A percentile compares a stretch with the other conserved stretches of the same genome.
These are phyloP conservation scores for Euproctis similis DNA, from an alignment of 2,888 invertebrate species.

Conservation along the genomic window DNA sequence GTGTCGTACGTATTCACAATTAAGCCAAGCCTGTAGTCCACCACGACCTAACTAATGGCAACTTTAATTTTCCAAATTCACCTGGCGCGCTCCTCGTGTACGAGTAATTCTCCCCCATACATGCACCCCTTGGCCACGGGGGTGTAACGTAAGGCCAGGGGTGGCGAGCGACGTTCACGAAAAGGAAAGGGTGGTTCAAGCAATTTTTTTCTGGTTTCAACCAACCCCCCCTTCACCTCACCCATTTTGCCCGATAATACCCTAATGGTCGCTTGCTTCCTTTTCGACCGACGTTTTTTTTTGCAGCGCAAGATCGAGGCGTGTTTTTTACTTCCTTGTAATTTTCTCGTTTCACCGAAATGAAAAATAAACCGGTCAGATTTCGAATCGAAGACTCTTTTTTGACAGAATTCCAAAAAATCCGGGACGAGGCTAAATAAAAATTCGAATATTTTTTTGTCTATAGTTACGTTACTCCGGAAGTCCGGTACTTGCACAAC, in stretches of 20 bases:
- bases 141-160: constrained; percentile 58
- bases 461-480: too few species aligned
- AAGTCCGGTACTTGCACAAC: too few species aligned
- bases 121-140: constrained; percentile 47
- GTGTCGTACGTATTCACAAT: constrained; percentile 21
- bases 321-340: constrained; percentile 65
- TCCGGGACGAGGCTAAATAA: too few species aligned
- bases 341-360: constrained; percentile 65
- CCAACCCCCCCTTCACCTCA: constrained; percentile 64
- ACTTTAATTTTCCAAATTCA: constrained; percentile 74
- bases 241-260: constrained; percentile 66
- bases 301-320: constrained; percentile 63
- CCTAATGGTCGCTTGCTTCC: constrained; percentile 74
- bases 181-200: constrained; percentile 71
- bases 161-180: constrained; percentile 62
- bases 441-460: too few species aligned
- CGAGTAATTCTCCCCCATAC: constrained; percentile 62
- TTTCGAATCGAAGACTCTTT: too few species aligned
- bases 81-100: constrained; percentile 70
- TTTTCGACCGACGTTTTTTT: constrained; percentile 65
- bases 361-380: constrained; percentile 51
- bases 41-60: constrained; percentile 22
- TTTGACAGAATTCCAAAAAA: too few species aligned
- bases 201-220: constrained; percentile 72
- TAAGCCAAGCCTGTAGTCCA: constrained; percentile 21